Base-by-base conservation (phyloP, 1,140 invertebrate genomes). In the Aradophagus sp. region DNA sequence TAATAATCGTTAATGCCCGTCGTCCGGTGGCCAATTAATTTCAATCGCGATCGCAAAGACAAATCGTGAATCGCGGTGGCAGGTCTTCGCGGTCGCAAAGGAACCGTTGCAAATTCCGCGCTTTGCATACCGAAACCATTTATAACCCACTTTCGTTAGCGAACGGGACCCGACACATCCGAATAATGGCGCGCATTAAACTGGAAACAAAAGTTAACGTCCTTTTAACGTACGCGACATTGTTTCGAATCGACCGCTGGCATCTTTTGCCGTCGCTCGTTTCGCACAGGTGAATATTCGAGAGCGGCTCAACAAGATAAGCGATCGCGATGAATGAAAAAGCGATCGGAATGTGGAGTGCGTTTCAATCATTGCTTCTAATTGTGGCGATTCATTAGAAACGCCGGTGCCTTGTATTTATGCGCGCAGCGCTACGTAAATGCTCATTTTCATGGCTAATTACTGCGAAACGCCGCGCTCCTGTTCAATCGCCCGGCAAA, bases 321-420 rank as follows among this genome's bases (percentile, higher is more conserved):
- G 32, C 16, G 14, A 34, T n/a, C n/a, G 55, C 48, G 19, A 6
- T 7, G 10, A 8, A 0, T 31, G 23, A 50, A 44, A 47, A 58
- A 58, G 11, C 23, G 44, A n/a, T 50, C 20, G 45, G 44, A 56
- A 66, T 58, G 52, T 56, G 38, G 32, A 50, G 20, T 66, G 44
- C 35, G 31, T 44, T 66, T 55, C 52, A 56, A 56, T 66, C 62
- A 56, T 58, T 58, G 27, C 20, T 16, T 50, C 38, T 50, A 58
- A 58, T 66, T 42, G 44, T 44, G 29, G 44, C 32, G 44, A 66
- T 58, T 36, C 45, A 66, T 66, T 66, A 66, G 62, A 58, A 52
- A 66, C 32, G 52, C 52, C 38, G 8, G 44, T 47, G 38, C 32
- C 34, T 48, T 47, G 34, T 45, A 39, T 52, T 44, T 55, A 47